Percentiles rank a stretch among this genome's conserved stretches.
phyloP scores from a whole-genome alignment of 2,113 vertebrate genomes.

The Corythornis madagascariensis region DNA sequence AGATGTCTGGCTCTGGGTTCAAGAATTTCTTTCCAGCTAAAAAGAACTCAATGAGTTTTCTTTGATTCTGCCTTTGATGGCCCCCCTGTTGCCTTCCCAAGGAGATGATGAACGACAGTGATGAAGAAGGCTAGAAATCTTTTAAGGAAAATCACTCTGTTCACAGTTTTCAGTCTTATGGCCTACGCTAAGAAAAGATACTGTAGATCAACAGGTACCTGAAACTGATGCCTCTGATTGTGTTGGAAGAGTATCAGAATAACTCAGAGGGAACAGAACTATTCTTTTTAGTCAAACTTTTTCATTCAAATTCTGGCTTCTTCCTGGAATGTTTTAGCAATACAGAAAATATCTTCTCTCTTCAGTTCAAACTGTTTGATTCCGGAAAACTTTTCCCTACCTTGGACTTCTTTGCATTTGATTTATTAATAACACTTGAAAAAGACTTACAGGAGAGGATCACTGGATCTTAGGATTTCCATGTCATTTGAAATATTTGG shows the following conservation, averaged over 20 bases:
- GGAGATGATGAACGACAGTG: slow-evolving; percentile 38
- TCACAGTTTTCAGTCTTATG: slow-evolving; percentile 23
- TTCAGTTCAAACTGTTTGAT: neutral
- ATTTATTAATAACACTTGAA: neutral
- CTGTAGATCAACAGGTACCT: neutral
- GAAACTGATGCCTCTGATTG: slow-evolving; percentile 14
- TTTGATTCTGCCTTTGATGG: slow-evolving; percentile 63
- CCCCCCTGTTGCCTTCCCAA: slow-evolving; percentile 47
- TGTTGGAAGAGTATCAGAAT: neutral
- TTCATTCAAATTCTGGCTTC: neutral
- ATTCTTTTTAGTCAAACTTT: neutral
- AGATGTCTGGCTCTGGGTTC: slow-evolving; percentile 49
- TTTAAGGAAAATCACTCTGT: slow-evolving; percentile 15
- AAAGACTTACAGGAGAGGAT: neutral
- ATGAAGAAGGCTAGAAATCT: slow-evolving; percentile 33
- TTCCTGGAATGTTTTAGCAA: neutral
- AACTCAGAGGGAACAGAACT: neutral
- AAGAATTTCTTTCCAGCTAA: slow-evolving; percentile 63
- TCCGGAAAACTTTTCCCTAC: neutral
- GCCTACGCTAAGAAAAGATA: slow-evolving; percentile 20
- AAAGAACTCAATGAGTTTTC: slow-evolving; percentile 62
- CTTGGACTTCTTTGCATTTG: neutral
- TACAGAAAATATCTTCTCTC: neutral
- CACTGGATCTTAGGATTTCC: neutral
- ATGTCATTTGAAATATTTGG: neutral